A percentile compares a stretch with the other conserved stretches of the same genome.
phyloP scores from a whole-genome alignment of 2,797 vertebrate genomes.

The Notoglanidium macrostoma region DNA sequence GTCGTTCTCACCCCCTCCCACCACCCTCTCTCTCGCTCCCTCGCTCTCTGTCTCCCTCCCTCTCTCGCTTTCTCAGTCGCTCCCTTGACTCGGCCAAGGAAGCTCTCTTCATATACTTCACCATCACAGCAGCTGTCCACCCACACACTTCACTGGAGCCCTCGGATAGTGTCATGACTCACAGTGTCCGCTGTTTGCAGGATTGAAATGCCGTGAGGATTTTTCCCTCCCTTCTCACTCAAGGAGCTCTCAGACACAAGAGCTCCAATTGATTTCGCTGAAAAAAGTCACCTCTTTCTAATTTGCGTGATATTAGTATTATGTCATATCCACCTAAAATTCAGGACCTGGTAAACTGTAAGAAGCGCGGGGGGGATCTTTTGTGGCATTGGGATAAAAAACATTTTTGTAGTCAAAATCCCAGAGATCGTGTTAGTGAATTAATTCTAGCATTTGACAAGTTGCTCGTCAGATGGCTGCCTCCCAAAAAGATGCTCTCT shows the following conservation, averaged over 20 bases:
- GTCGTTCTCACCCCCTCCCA: constrained; percentile 46
- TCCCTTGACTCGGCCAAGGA: constrained; percentile 42
- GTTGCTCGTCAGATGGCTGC: constrained; percentile 31
- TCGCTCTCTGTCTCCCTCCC: not conserved
- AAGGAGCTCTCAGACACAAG: constrained; percentile 42
- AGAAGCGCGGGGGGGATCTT: not conserved
- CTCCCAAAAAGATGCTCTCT: constrained; percentile 34
- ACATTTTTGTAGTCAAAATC: constrained; percentile 1
- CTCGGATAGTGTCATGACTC: constrained; percentile 61
- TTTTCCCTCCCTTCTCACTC: constrained; percentile 52
- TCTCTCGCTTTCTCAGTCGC: constrained; percentile 2
- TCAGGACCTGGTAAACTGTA: constrained; percentile 17
- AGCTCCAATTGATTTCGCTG: constrained; percentile 34
- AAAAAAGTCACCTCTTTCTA: not conserved
- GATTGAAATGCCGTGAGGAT: constrained; percentile 55
- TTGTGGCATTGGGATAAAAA: not conserved
- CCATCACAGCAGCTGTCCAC: constrained; percentile 60
- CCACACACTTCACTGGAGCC: constrained; percentile 54
- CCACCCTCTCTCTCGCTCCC: not conserved
- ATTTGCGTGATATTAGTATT: constrained; percentile 41
- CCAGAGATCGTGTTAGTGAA: constrained; percentile 16
- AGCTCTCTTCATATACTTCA: constrained; percentile 58
- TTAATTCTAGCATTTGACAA: constrained; percentile 46
- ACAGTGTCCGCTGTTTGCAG: constrained; percentile 59
- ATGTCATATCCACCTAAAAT: constrained; percentile 19